phyloP scores from a whole-genome alignment of 2,113 vertebrate genomes.

The Lepidothrix coronata region DNA sequence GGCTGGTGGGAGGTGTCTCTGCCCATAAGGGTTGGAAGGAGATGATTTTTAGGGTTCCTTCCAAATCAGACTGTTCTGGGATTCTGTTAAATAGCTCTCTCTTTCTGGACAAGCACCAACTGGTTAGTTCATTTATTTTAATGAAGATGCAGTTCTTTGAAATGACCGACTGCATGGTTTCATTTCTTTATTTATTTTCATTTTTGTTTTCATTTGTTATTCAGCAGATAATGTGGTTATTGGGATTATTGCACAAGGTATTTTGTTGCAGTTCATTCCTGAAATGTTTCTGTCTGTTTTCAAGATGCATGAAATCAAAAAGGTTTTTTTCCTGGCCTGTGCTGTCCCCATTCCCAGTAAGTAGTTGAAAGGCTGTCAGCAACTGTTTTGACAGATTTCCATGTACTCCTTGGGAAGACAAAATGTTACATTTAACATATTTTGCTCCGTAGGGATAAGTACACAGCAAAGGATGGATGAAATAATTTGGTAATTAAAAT shows the following conservation, averaged over 20 bases:
- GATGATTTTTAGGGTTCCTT: not conserved
- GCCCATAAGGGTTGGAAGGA: not conserved
- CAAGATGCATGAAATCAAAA: not conserved
- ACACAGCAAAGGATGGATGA: not conserved
- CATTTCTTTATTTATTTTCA: not conserved
- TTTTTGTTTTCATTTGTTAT: not conserved
- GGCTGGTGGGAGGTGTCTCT: not conserved
- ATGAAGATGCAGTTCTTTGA: not conserved
- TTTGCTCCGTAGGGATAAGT: not conserved
- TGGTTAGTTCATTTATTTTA: not conserved
- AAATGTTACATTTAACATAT: not conserved
- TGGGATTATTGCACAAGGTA: not conserved
- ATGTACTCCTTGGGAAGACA: not conserved
- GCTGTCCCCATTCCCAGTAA: not conserved
- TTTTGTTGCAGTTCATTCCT: not conserved
- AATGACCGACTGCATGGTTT: not conserved
- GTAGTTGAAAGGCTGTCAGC: not conserved
- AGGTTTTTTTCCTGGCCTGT: not conserved
- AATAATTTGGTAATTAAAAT: not conserved
- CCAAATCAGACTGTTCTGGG: not conserved
- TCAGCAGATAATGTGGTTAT: not conserved
- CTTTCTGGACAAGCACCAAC: not conserved
- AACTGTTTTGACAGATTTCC: not conserved
- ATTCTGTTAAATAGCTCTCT: not conserved
- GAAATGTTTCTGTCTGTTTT: not conserved